phyloP scores from a whole-genome alignment of 2,797 vertebrate genomes.

The Valencia hispanica region DNA sequence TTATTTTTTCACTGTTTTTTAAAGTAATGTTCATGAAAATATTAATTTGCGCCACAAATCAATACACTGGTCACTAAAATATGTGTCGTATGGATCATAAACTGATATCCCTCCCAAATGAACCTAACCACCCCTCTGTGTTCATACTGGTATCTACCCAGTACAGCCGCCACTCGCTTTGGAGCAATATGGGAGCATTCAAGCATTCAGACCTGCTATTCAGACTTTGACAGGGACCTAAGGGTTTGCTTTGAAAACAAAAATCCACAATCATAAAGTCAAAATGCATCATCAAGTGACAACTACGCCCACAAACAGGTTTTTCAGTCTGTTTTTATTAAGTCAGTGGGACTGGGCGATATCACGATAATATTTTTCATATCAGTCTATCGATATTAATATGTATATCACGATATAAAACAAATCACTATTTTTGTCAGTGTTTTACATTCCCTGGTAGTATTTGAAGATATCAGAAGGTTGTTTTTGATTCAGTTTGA shows the following conservation, averaged over 20 bases:
- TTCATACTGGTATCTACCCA: constrained; percentile 17
- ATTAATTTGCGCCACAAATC: constrained; percentile 14
- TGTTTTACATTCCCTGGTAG: too few relatives aligned
- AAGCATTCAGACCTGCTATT: constrained; percentile 27
- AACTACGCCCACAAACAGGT: neutral
- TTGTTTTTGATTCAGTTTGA: too few relatives aligned
- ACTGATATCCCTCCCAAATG: constrained; percentile 25
- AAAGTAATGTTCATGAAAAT: neutral
- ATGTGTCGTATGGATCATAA: constrained; percentile 34
- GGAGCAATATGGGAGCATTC: constrained; percentile 37
- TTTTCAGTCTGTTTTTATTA: neutral
- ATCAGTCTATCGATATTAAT: too few relatives aligned
- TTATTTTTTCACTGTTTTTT: neutral
- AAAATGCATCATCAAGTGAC: neutral
- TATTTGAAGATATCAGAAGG: too few relatives aligned
- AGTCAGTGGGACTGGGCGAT: too few relatives aligned
- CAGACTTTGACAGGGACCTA: constrained; percentile 25
- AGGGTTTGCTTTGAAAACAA: constrained; percentile 1
- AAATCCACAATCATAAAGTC: neutral
- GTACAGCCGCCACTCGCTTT: neutral
- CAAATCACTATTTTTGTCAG: too few relatives aligned
- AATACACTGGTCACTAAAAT: constrained; percentile 1
- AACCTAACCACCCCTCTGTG: constrained; percentile 1
- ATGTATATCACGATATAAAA: too few relatives aligned
- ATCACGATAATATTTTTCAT: too few relatives aligned